Base-by-base conservation (phyloP, 2,113 vertebrate genomes). In the Apodemus speciosus region DNA sequence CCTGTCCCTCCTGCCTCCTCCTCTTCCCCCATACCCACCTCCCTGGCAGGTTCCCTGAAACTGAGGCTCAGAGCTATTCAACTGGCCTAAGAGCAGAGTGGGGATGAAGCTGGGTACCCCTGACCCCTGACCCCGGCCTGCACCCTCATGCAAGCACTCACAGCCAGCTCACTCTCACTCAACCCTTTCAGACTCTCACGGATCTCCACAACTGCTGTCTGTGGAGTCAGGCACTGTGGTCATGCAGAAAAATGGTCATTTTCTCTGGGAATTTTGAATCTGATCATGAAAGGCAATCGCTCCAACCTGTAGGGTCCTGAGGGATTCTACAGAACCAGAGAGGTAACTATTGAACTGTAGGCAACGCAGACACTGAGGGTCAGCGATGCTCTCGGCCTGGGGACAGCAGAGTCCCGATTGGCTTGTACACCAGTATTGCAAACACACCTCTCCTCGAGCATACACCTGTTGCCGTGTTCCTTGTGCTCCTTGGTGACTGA, bases 171-270 rank as follows among this genome's bases (percentile, higher is more conserved):
- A 32, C 40, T 69, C 85, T 38, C n/a, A 11, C 23, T 14, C 14
- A 35, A 51, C 13, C 51, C 68, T 40, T 20, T 58, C 49, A 40
- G 35, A 30, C 20, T 30, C 27, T 38, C 35, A 56, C 2, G n/a
- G n/a, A 30, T 38, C 35, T n/a, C 53, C 53, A 60, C 38, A 60
- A 21, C 38, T 60, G 32, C n/a, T 56, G 32, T 11, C 84, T 27
- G 0, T 5, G 35, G 21, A 73, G 66, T 20, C 32, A 1, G 20
- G 49, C 0, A 5, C 5, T 6, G 8, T 2, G 14, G 23, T 46
- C 25, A 1, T 4, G 27, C 2, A 9, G 27, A 46, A 46, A 72
- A 79, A 11, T 66, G 80, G 25, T 2, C 38, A 3, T 58, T 83
- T 49, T 27, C 88, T 72, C 35, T 35, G 35, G 10, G 46, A 25